Percentiles rank a stretch among this genome's conserved stretches.
phyloP scores from a whole-genome alignment of 2,888 invertebrate species.

The Leucophora obtusa region DNA sequence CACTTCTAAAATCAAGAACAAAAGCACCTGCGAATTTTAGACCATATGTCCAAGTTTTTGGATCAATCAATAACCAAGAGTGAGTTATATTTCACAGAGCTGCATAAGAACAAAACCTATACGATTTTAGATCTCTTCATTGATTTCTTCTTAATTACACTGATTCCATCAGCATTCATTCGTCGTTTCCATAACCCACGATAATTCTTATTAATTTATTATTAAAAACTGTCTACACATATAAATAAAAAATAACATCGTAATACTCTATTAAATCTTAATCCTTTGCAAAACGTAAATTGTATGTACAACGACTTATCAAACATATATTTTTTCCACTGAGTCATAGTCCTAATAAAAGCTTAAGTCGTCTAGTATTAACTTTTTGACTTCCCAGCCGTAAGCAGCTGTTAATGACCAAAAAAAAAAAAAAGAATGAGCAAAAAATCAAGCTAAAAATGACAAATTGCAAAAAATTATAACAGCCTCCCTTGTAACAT shows the following conservation, averaged over 20 bases:
- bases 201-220: constrained; percentile 9
- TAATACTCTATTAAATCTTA: constrained; percentile 7
- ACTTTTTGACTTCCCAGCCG: constrained; percentile 56
- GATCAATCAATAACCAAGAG: too few relatives aligned
- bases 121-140: too few relatives aligned
- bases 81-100: too few relatives aligned
- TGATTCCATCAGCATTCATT: background rate
- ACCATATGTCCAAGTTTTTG: too few relatives aligned
- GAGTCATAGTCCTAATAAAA: constrained; percentile 31
- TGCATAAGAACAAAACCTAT: too few relatives aligned
- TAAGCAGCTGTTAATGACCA: constrained; percentile 62
- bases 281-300: constrained; percentile 39
- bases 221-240: constrained; percentile 7
- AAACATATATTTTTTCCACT: constrained; percentile 1
- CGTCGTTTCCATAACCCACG: background rate
- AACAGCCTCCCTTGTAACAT: constrained; percentile 38
- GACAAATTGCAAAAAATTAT: constrained; percentile 43
- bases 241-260: background rate
- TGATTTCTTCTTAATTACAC: background rate
- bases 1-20: too few relatives aligned
- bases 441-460: constrained; percentile 29
- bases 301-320: constrained; percentile 7
- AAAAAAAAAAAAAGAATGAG: constrained; percentile 23
- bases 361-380: constrained; percentile 36
- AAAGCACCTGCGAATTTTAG: too few relatives aligned